Evolutionary conservation across 2,888 invertebrate genomes (phyloP).

Genomic region (Clanis bilineata): DNA sequence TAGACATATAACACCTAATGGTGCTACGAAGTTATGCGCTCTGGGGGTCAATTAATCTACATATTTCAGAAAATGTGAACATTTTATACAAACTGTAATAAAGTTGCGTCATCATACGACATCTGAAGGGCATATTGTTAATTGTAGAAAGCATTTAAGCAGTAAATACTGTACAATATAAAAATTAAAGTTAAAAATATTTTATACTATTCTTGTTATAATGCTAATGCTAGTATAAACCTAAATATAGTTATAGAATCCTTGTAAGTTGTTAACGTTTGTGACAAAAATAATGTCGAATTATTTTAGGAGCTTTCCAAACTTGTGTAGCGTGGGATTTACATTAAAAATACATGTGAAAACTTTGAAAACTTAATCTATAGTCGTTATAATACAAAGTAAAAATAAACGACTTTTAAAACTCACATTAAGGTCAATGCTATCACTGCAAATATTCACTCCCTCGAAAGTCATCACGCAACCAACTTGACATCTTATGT

Average conservation of each 20-base stretch:
- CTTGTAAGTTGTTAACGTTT: background rate
- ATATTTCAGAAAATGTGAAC: too few species aligned
- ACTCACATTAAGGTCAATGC: constrained; percentile 81
- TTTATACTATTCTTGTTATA: background rate
- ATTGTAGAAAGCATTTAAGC: too few species aligned
- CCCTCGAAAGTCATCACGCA: constrained; percentile 81
- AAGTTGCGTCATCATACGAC: too few species aligned
- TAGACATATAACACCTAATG: too few species aligned
- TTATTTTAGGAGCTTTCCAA: too few species aligned
- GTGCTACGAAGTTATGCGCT: too few species aligned
- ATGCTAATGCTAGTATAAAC: background rate
- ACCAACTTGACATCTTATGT: constrained; percentile 72
- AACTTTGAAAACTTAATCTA: background rate
- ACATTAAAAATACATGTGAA: background rate
- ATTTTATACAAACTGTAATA: too few species aligned
- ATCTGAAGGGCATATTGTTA: too few species aligned
- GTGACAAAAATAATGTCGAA: background rate
- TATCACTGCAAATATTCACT: constrained; percentile 80
- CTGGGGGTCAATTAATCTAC: too few species aligned
- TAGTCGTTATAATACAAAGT: background rate
- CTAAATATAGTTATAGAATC: background rate
- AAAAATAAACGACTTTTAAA: constrained; percentile 1
- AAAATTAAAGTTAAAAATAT: background rate
- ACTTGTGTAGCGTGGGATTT: too few species aligned
- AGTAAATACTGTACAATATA: too few species aligned